Evolutionary conservation across 2,888 invertebrate species (phyloP).

Genomic region (Germaria angustata): DNA sequence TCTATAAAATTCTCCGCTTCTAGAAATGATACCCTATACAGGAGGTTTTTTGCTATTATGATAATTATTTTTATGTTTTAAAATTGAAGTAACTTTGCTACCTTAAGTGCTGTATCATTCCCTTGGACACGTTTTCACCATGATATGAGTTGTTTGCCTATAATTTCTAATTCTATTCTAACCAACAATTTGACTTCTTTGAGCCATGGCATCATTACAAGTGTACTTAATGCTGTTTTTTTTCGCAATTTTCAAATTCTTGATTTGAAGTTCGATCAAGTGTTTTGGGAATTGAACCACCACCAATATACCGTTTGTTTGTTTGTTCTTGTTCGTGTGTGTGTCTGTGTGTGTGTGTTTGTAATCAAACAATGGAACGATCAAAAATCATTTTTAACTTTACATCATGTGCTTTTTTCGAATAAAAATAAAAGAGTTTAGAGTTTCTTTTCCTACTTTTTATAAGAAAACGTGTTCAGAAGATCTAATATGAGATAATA

Average conservation of each 20-base stretch:
- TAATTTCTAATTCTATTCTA: slow-evolving; percentile 11
- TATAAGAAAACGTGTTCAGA: slow-evolving; percentile 33
- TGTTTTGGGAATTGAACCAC: slow-evolving; percentile 53
- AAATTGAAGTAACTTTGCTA: slow-evolving; percentile 16
- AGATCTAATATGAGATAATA: slow-evolving; percentile 48
- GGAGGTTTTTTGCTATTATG: not conserved
- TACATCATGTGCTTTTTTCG: slow-evolving; percentile 8
- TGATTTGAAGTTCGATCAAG: slow-evolving; percentile 45
- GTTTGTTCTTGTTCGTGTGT: not conserved
- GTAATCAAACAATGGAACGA: slow-evolving; percentile 34
- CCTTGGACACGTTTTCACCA: not conserved
- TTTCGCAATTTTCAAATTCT: not conserved
- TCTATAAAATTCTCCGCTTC: not conserved
- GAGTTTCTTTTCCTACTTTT: slow-evolving; percentile 12
- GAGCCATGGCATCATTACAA: slow-evolving; percentile 49
- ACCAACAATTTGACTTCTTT: slow-evolving; percentile 28
- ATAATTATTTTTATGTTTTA: not conserved
- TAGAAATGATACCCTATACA: not conserved
- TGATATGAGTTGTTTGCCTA: not conserved
- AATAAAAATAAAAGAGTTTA: not conserved
- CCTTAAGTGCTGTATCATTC: slow-evolving; percentile 52
- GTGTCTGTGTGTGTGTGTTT: not conserved
- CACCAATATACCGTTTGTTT: not conserved
- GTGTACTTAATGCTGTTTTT: slow-evolving; percentile 31
- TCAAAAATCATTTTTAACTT: slow-evolving; percentile 23